Base-by-base conservation (phyloP, 2,888 invertebrate genomes). In the Netelia melanura region DNA sequence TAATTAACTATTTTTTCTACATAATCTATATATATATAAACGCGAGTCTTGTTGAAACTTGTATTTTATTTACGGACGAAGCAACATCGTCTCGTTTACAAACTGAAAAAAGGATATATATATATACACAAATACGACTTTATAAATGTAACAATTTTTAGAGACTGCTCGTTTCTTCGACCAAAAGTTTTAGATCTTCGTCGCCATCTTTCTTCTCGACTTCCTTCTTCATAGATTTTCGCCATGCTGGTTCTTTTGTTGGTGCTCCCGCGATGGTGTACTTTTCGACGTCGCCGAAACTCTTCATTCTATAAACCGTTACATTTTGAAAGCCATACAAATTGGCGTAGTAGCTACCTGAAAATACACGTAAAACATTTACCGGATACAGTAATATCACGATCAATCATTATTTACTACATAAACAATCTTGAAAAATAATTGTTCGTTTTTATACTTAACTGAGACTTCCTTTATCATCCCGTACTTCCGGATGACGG, bases 331-430 rank as follows among this genome's bases (percentile, higher is more conserved):
- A 94, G 79, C 95, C 95, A 84, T 96, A 92, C 17, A 95, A 94
- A 87, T 94, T 94, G 1, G 95, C 94, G 95, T 95, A 96, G 83
- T 95, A 94, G 90, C 93, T 93, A 86, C 94, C 96, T 96, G 94
- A 86, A 95, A 95, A 44, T 11, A 17, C 5, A 17, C 11, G 11
- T 14, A 21, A 54, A 56, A 6, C 2, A n/a, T 43, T 30, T 38
- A 56, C 62, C 44, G 58, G n/a, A 56, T 54, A 38, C 1, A 6
- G 6, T 38, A 38, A 38, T 72, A 54, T 14, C 17, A 17, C 44
- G 43, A 56, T 44, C 86, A 61, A 56, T 74, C 72, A 30, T 8
- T 74, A 43, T 25, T 71, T 48, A 0, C 82, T 25, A 81, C 81
- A 77, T 44, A 58, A 58, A 68, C 78, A 77, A 77, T 78, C 83